Evolutionary conservation across 1,140 invertebrate species (phyloP).

Genomic region (Goniozus legneri): DNA sequence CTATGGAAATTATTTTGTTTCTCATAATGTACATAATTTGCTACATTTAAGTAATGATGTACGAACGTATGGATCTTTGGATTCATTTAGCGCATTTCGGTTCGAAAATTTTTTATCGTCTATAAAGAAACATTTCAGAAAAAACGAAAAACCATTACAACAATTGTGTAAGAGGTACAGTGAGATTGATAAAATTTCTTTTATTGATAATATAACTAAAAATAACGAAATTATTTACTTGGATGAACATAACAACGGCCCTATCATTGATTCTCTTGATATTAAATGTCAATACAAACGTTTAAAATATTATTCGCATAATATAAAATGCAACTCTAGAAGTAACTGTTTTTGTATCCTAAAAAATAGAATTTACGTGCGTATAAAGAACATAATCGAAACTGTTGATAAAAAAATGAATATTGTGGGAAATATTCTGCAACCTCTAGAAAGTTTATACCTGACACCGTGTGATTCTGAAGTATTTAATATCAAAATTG

Average conservation of each 20-base stretch:
- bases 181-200: background rate
- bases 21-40: slow-evolving; percentile 14
- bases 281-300: background rate
- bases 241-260: background rate
- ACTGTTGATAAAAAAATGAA: background rate
- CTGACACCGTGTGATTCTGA: background rate
- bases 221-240: background rate
- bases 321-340: background rate
- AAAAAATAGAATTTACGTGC: background rate
- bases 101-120: slow-evolving; percentile 15
- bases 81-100: slow-evolving; percentile 11
- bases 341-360: background rate
- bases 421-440: background rate
- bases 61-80: slow-evolving; percentile 6
- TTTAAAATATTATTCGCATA: background rate
- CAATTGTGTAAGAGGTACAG: slow-evolving; percentile 5
- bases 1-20: slow-evolving; percentile 6
- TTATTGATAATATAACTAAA: background rate
- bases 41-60: slow-evolving; percentile 14
- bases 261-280: background rate
- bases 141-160: slow-evolving; percentile 6
- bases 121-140: slow-evolving; percentile 5
- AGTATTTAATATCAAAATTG: background rate
- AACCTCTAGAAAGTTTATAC: background rate
- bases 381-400: background rate